Evolutionary conservation across 2,113 vertebrate species (phyloP), one percentile per base, ranked within the genome.

Genomic region (Turdus rufiventris): DNA sequence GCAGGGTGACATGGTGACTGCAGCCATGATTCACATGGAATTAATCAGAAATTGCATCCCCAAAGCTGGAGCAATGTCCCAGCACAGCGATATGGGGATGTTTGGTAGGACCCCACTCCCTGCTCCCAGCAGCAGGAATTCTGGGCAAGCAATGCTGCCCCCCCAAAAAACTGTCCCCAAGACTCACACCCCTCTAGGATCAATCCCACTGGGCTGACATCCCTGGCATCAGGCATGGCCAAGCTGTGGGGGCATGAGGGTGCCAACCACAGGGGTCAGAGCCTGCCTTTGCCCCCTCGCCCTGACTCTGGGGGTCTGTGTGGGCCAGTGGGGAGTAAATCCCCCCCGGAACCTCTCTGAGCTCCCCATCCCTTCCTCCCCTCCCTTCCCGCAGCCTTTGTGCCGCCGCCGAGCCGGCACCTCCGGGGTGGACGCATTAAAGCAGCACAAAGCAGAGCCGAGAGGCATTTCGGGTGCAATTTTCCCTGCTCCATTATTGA

Each of bases 401-500:
- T 85, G 66, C 83, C 5, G 12, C 48, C 3, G 18, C 36, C 0
- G 9, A 65, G 88, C 66, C 50, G 4, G 94, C 93, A 91, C 87
- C 94, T 92, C 86, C 23, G 0, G 93, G 84, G 33, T 54, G 79
- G 87, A 73, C 3, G 31, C 88, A 83, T 91, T 93, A 95, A 93
- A 73, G 93, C 81, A 77, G 92, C 83, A 97, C 90, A 97, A 96
- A 97, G 96, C 92, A 76, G 82, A 82, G 91, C 95, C 40, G 53
- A 89, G 95, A 90, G 82, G 91, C 96, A 85, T 93, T 94, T 92
- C 82, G 40, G 77, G 85, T 93, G 95, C 95, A 95, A 97, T 97
- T 96, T 96, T 94, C 97, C 43, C 95, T 85, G 87, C 94, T 96
- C 94, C 90, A 87, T 96, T 97, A 97, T 96, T 95, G 96, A 95